Conservation (phyloP, 2,797 vertebrate genomes). For the Squalus acanthias region DNA sequence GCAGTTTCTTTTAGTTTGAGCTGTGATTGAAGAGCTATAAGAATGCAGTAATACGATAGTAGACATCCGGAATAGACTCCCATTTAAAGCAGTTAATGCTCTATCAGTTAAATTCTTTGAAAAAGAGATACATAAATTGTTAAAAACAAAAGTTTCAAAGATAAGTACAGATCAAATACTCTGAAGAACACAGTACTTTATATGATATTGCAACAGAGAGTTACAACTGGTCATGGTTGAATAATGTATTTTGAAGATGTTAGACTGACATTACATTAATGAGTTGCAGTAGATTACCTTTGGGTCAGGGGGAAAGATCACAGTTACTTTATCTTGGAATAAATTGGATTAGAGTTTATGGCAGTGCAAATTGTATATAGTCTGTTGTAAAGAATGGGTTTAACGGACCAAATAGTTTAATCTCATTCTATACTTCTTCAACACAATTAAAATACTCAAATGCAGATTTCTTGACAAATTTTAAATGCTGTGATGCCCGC, state of each 20-base stretch:
- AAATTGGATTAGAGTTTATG: slow-evolving; percentile 10
- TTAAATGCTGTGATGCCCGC: not conserved
- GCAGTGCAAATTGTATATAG: not conserved
- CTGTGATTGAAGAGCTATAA: not conserved
- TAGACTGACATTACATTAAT: not conserved
- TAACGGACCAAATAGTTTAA: not conserved
- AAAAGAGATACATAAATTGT: not conserved
- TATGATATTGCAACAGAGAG: not conserved
- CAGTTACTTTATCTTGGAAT: not conserved
- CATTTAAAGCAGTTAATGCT: not conserved
- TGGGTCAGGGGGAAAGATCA: not conserved
- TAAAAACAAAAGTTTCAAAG: not conserved
- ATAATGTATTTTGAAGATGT: not conserved
- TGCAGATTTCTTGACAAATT: not conserved
- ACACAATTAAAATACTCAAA: not conserved
- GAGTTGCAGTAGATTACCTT: not conserved
- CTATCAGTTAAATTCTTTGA: not conserved
- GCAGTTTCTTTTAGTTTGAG: not conserved
- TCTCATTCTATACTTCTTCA: not conserved
- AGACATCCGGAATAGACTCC: not conserved
- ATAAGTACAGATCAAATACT: not conserved
- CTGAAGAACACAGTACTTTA: not conserved
- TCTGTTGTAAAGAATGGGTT: slow-evolving; percentile 4
- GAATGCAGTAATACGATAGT: not conserved
- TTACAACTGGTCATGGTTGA: not conserved